These are phyloP conservation scores for Caloenas nicobarica DNA, from an alignment of 2,113 vertebrate genomes.

Conservation along the genomic window DNA sequence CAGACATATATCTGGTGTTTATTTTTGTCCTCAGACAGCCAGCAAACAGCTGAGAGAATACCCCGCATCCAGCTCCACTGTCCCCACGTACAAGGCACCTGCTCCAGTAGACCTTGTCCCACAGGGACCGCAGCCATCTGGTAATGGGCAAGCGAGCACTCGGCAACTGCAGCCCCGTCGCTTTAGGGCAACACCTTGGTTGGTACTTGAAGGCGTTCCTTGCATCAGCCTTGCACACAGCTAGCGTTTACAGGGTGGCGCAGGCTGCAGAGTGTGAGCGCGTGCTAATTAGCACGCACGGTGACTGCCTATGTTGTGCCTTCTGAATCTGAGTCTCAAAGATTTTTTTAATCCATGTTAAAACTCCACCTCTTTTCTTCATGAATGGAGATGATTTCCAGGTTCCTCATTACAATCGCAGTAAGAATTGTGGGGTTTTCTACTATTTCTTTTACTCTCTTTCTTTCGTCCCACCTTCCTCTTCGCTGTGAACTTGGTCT, in stretches of 20 bases:
- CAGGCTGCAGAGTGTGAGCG: not conserved
- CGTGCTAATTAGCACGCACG: not conserved
- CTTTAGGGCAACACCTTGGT: not conserved
- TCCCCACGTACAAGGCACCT: not conserved
- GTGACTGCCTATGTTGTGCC: rapidly evolving
- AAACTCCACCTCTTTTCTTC: not conserved
- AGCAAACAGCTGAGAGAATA: not conserved
- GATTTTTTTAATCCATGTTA: not conserved
- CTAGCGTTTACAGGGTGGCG: not conserved
- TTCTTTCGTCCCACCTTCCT: not conserved
- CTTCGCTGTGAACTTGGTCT: not conserved
- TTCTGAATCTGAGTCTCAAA: not conserved
- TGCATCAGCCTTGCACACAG: not conserved
- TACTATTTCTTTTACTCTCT: not conserved
- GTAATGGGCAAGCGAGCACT: not conserved
- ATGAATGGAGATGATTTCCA: not conserved
- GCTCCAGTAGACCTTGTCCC: not conserved
- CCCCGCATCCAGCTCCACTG: not conserved
- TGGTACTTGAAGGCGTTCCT: not conserved
- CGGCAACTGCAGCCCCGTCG: not conserved
- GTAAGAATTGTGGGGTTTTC: not conserved
- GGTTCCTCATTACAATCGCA: not conserved
- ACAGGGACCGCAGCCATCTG: rapidly evolving
- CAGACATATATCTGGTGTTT: not conserved
- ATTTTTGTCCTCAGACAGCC: constrained; percentile 16